Conservation (phyloP, 2,888 invertebrate species). For the Petrophora chlorosata region DNA sequence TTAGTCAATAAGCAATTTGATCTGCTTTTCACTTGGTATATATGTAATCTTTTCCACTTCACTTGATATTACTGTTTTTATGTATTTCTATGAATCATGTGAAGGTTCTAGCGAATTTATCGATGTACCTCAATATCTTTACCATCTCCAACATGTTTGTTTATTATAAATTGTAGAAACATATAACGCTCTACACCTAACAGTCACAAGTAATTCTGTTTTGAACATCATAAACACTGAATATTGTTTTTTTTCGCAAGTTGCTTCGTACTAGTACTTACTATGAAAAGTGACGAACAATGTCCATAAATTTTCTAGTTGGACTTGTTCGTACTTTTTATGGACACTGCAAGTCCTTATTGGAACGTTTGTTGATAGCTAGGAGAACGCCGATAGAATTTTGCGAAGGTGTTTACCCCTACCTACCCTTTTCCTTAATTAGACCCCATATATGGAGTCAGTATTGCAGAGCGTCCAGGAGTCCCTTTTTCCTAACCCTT, state of each 20-base stretch:
- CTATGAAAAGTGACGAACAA: too few relatives aligned
- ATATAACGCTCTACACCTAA: too few relatives aligned
- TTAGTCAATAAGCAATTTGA: conserved; percentile 13
- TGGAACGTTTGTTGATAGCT: not conserved
- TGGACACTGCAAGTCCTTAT: too few relatives aligned
- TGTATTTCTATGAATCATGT: not conserved
- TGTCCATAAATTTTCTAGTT: too few relatives aligned
- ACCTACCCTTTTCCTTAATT: conserved; percentile 22
- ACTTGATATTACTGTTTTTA: not conserved
- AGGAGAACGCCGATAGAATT: not conserved
- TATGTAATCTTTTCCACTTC: not conserved
- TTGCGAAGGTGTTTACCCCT: conserved; percentile 2
- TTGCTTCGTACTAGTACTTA: too few relatives aligned
- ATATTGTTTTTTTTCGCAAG: too few relatives aligned
- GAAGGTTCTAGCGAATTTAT: not conserved
- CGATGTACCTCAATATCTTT: not conserved
- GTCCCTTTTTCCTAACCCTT: conserved; percentile 19
- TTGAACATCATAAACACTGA: too few relatives aligned
- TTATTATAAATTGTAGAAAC: not conserved
- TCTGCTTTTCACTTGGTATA: not conserved
- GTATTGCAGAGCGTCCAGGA: conserved; percentile 31
- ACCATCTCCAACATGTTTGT: not conserved
- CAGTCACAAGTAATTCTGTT: too few relatives aligned
- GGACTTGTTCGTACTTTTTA: too few relatives aligned
- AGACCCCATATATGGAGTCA: conserved; percentile 24